Conservation (phyloP, 2,888 invertebrate species). For the Drosophila anomalipes region DNA sequence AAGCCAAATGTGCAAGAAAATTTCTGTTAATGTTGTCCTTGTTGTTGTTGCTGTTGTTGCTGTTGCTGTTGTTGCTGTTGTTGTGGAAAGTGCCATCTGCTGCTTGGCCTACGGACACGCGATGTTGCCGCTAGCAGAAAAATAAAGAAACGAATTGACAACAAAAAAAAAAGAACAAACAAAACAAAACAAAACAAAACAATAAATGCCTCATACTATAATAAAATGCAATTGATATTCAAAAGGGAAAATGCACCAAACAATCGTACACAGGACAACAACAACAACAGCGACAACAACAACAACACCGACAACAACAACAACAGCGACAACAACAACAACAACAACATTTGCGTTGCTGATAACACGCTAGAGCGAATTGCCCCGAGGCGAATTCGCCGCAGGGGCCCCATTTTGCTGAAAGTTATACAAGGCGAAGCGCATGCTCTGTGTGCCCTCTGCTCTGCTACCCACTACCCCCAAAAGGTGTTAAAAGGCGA, state of each 20-base stretch:
- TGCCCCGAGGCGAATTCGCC: constrained; percentile 48
- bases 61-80: constrained; percentile 23
- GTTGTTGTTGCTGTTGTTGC: background rate
- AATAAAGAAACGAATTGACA: constrained; percentile 10
- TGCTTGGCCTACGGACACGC: constrained; percentile 61
- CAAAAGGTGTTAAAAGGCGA: constrained; percentile 4
- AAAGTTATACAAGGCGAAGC: constrained; percentile 33
- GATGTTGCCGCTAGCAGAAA: constrained; percentile 41
- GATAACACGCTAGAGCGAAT: constrained; percentile 51
- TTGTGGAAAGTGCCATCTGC: constrained; percentile 58
- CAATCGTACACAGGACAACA: constrained; percentile 39
- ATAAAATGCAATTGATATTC: constrained; percentile 80
- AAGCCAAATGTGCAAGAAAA: constrained; percentile 64
- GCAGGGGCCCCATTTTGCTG: constrained; percentile 40
- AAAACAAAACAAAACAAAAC: constrained; percentile 40
- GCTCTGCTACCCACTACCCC: background rate
- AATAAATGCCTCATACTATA: constrained; percentile 54
- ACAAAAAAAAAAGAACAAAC: constrained; percentile 9
- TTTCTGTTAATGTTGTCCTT: constrained; percentile 33
- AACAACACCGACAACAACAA: background rate
- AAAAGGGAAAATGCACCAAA: constrained; percentile 75
- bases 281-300: constrained; percentile 1
- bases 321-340: background rate
- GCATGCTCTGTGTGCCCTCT: constrained; percentile 62
- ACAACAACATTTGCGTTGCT: constrained; percentile 8